Conservation (phyloP, 2,797 vertebrate species). For the Chloroceryle amazona region DNA sequence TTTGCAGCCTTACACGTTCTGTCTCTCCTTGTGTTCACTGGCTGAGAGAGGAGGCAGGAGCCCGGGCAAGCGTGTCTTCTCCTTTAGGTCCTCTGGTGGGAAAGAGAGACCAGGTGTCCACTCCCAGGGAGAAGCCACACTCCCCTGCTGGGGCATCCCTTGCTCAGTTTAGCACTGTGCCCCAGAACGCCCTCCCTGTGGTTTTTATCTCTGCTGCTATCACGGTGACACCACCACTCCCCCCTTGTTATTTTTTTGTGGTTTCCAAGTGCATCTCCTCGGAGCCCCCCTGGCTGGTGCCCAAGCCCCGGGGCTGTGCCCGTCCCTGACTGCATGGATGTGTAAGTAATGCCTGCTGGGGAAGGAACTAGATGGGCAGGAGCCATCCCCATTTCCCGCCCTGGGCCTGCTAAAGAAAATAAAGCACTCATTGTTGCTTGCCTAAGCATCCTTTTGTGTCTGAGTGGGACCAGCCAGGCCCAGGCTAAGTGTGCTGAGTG, state of each 20-base stretch:
- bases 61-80: background rate
- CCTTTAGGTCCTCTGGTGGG: background rate
- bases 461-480: background rate
- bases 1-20: background rate
- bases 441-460: background rate
- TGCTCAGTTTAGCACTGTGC: background rate
- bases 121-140: accelerated
- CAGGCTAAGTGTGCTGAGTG: background rate
- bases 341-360: background rate
- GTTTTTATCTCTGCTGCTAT: conserved; percentile 18
- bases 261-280: background rate
- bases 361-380: too few species aligned
- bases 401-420: background rate
- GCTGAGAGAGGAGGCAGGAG: background rate
- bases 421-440: background rate
- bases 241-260: background rate
- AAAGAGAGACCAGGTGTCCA: background rate
- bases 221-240: background rate
- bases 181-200: background rate
- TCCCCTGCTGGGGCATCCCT: background rate
- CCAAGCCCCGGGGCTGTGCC: accelerated
- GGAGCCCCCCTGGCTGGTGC: background rate
- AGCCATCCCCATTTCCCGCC: background rate
- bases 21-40: background rate
- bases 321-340: background rate